Percentiles rank a stretch among this genome's conserved stretches.
These are phyloP conservation scores for Drosophila neonasuta DNA, from an alignment of 2,888 invertebrate species.

Conservation along the genomic window DNA sequence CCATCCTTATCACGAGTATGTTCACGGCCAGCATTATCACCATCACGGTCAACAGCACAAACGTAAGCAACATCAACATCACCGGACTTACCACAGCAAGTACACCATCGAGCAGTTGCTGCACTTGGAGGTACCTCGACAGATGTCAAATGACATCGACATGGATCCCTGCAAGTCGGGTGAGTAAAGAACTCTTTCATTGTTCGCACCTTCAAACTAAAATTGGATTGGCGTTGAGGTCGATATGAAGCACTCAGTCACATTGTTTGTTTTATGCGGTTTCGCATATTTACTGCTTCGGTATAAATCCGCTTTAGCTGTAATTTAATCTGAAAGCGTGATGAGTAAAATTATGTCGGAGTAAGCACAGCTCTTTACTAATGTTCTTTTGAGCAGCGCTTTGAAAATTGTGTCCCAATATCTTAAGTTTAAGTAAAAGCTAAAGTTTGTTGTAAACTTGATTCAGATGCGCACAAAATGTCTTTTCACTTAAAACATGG, in stretches of 20 bases:
- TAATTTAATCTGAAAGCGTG: conserved; percentile 39
- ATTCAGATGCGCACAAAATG: conserved; percentile 32
- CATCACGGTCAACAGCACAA: conserved; percentile 45
- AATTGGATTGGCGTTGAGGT: background rate
- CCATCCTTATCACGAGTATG: conserved; percentile 30
- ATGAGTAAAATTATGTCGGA: background rate
- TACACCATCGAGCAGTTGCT: conserved; percentile 88
- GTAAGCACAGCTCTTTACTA: background rate
- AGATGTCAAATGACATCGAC: conserved; percentile 89
- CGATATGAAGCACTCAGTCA: conserved; percentile 2
- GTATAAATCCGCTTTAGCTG: conserved; percentile 36
- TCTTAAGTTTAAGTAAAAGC: conserved; percentile 50
- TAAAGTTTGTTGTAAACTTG: conserved; percentile 49
- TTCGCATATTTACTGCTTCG: conserved; percentile 24
- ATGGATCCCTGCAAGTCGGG: conserved; percentile 94
- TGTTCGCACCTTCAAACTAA: background rate
- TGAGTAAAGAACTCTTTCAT: conserved; percentile 82
- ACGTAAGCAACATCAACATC: conserved; percentile 33
- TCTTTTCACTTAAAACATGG: conserved; percentile 3
- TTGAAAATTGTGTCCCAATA: no score
- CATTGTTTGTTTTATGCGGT: conserved; percentile 8
- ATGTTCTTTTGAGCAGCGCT: no score
- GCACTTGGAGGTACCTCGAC: conserved; percentile 84
- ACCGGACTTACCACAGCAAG: conserved; percentile 79
- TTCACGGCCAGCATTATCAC: conserved; percentile 19